Percentiles rank a stretch among this genome's conserved stretches.
Conservation (phyloP, 1,140 invertebrate genomes). For the Subanguina moxae region DNA sequence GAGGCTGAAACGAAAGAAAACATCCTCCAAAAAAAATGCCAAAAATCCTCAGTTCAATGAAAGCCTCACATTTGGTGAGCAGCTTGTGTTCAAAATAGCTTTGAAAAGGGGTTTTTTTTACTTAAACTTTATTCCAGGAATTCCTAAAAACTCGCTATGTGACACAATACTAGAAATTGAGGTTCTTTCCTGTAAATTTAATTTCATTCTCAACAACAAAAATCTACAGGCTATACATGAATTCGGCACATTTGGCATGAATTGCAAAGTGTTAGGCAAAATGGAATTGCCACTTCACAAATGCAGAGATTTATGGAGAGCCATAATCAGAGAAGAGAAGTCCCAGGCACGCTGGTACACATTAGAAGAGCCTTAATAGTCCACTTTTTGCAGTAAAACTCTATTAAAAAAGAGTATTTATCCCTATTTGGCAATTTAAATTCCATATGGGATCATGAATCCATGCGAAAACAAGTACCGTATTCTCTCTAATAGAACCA, state of each 20-base stretch:
- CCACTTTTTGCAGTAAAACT: too few relatives aligned
- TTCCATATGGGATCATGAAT: too few relatives aligned
- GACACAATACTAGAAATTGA: constrained; percentile 63
- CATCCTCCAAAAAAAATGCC: constrained; percentile 63
- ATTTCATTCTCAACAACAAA: constrained; percentile 20
- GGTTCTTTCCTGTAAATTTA: constrained; percentile 60
- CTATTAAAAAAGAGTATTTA: too few relatives aligned
- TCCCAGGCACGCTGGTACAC: constrained; percentile 56
- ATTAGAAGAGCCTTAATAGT: constrained; percentile 51
- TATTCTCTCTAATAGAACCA: too few relatives aligned
- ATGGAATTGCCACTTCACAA: constrained; percentile 54
- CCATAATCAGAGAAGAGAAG: constrained; percentile 57
- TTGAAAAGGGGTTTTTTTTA: too few relatives aligned
- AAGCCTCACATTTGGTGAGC: constrained; percentile 61
- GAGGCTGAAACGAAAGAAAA: constrained; percentile 64
- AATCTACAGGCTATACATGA: constrained; percentile 52
- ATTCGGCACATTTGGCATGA: constrained; percentile 57
- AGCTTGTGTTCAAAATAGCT: too few relatives aligned
- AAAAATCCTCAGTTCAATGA: constrained; percentile 65
- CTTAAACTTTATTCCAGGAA: constrained; percentile 29
- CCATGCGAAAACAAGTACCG: too few relatives aligned
- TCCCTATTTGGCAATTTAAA: too few relatives aligned
- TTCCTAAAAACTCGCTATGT: constrained; percentile 63
- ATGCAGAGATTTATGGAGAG: constrained; percentile 55
- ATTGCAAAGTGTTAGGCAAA: constrained; percentile 43